Percentiles rank a stretch among this genome's conserved stretches.
These are phyloP conservation scores for Mantis religiosa DNA, from an alignment of 2,888 invertebrate genomes.

Conservation along the genomic window DNA sequence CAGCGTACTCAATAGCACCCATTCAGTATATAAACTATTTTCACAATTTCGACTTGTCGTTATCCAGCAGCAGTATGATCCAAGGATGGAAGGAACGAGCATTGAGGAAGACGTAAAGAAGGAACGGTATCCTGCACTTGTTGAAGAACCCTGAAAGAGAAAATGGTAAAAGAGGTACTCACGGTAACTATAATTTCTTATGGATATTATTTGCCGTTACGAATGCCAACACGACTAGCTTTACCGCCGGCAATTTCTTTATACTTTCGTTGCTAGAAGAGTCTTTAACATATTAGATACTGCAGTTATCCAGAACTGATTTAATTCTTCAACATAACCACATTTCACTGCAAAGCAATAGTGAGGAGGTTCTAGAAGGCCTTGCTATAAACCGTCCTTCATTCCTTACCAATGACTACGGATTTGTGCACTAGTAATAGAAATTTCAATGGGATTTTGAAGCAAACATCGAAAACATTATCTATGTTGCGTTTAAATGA, in stretches of 20 bases:
- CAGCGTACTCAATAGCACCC: background rate
- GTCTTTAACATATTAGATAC: background rate
- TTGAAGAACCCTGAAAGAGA: background rate
- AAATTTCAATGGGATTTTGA: no score
- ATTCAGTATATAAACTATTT: background rate
- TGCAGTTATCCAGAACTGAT: background rate
- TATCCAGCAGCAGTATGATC: background rate
- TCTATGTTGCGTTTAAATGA: no score
- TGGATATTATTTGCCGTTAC: background rate
- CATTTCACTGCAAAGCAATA: background rate
- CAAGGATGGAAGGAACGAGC: background rate
- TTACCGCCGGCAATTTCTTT: background rate
- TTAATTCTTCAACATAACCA: background rate
- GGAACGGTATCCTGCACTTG: background rate
- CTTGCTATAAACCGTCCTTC: no score
- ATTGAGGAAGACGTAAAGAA: background rate
- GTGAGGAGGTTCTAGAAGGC: background rate
- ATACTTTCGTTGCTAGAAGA: background rate
- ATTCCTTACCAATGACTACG: no score
- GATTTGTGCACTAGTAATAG: no score
- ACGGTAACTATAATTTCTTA: background rate
- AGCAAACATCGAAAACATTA: no score
- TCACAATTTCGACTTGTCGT: background rate
- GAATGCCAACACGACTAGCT: background rate
- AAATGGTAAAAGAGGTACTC: background rate